Evolutionary conservation across 2,797 vertebrate species (phyloP), one percentile per base, ranked within the genome.

Genomic region (Cryptoblepharus egeriae): DNA sequence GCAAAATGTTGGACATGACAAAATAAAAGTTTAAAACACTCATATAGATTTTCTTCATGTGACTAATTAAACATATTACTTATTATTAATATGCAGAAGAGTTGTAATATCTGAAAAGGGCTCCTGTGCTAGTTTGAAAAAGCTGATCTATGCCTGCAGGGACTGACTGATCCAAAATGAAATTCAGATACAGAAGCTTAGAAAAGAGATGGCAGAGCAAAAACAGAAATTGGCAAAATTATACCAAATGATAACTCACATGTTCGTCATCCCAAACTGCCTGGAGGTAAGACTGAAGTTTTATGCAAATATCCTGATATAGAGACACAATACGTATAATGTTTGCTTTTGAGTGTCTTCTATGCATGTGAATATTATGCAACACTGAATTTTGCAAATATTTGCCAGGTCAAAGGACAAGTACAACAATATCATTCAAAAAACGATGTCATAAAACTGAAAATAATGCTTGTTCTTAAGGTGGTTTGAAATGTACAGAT

Each of bases 391-490:
- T 45, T 52, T 12, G 63, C 11, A 82, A 84, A 76, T 63, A 77
- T 67, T 2, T 4, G 37, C 1, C 1, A 68, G 6, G 81, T 58
- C 85, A 64, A 39, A 80, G n/a, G 3, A 37, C 83, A 86, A 75
- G 32, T 68, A 77, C 3, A 77, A 69, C 67, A 75, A 87, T 82
- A 74, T 18, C 3, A 1, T 82, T 80, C 42, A 57, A 3, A 75
- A 75, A 5, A 75, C 57, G 64, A 61, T 70, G 42, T 55, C 74
- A 32, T 77, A 45, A 57, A 78, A 52, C 35, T 78, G 64, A 57
- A n/a, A 78, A 71, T n/a, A 18, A 30, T 71, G 15, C 13, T 15
- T 71, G 26, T 55, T 68, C 60, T 20, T 5, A 75, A 18, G 3
- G 30, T 9, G 37, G 9, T 69, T 32, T 61, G 83, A 83, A n/a